These are phyloP conservation scores for Idaea biselata DNA, from an alignment of 2,888 invertebrate genomes.

Conservation along the genomic window DNA sequence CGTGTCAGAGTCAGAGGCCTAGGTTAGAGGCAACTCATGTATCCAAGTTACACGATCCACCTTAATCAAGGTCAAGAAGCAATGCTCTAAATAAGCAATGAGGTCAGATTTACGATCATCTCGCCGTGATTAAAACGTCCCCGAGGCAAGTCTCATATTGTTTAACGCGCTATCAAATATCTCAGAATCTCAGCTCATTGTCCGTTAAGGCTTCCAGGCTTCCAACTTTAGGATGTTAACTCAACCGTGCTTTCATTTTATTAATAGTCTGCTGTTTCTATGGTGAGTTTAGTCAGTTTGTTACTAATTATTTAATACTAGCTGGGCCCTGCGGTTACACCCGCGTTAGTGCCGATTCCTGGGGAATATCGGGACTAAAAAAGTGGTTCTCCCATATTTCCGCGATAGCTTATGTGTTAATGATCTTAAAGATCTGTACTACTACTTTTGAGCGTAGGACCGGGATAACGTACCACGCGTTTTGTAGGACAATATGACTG, in stretches of 20 bases:
- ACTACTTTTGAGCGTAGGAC: no score
- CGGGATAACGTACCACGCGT: no score
- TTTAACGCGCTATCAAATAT: constrained; percentile 10
- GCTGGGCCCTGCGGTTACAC: no score
- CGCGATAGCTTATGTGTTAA: no score
- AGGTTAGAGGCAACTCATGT: neutral
- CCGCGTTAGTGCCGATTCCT: no score
- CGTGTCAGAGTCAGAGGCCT: neutral
- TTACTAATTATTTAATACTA: neutral
- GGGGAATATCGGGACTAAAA: no score
- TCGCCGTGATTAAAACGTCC: constrained; percentile 12
- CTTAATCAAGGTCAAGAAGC: constrained; percentile 6
- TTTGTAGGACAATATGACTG: no score
- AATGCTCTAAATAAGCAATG: neutral
- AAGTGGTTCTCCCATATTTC: no score
- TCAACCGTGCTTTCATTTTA: constrained; percentile 17
- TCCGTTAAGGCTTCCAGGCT: constrained; percentile 10
- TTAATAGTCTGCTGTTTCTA: constrained; percentile 11
- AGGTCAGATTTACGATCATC: constrained; percentile 1
- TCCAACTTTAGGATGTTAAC: constrained; percentile 17
- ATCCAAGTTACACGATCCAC: neutral
- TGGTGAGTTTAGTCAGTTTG: neutral
- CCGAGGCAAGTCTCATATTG: constrained; percentile 6
- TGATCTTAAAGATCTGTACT: no score
- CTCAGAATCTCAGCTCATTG: constrained; percentile 14